Conservation (phyloP, 2,888 invertebrate species). For the Digitonthophagus gazella region DNA sequence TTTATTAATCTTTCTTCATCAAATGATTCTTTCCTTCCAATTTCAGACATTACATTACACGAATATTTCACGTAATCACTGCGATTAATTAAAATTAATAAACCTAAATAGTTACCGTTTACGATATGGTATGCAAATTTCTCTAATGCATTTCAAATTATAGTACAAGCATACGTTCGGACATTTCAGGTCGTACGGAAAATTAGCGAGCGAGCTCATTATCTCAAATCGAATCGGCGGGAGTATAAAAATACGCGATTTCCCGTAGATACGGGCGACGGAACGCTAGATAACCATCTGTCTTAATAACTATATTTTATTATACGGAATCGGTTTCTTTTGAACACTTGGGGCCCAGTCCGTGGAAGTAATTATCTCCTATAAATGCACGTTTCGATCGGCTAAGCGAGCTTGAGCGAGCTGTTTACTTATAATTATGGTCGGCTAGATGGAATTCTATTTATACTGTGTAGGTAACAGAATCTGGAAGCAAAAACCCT, state of each 20-base stretch:
- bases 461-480: background rate
- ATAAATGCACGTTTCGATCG: background rate
- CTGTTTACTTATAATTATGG: background rate
- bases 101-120: too few relatives aligned
- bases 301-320: background rate
- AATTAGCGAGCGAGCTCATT: background rate
- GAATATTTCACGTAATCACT: too few relatives aligned
- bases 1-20: too few relatives aligned
- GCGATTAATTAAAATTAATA: too few relatives aligned
- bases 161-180: background rate
- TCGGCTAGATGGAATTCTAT: background rate
- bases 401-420: background rate
- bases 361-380: background rate
- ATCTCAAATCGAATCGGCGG: background rate
- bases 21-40: too few relatives aligned
- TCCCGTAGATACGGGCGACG: background rate
- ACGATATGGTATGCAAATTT: background rate
- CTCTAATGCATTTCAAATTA: background rate
- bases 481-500: background rate
- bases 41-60: too few relatives aligned
- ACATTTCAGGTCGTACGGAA: background rate
- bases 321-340: background rate
- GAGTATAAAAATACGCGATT: background rate
- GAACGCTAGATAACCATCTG: background rate
- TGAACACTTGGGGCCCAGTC: background rate